These are phyloP conservation scores for Sus cebifrons DNA, from an alignment of 2,797 vertebrate species.

Conservation along the genomic window DNA sequence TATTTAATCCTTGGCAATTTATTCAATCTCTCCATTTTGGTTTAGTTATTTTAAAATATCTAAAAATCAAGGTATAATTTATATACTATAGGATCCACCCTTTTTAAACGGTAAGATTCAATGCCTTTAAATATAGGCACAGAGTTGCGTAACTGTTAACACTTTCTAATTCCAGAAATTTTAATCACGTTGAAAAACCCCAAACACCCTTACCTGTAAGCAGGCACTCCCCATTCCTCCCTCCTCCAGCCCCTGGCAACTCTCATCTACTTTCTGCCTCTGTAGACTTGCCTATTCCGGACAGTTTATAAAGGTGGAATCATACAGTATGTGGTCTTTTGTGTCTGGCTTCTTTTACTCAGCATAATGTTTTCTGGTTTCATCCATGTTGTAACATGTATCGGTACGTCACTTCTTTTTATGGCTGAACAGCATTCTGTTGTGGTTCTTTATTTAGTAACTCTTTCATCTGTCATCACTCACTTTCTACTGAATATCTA, in stretches of 20 bases:
- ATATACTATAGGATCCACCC: neutral
- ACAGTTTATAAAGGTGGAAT: conserved; percentile 15
- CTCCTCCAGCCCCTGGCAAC: neutral
- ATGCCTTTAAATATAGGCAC: neutral
- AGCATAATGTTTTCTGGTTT: neutral
- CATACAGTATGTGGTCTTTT: neutral
- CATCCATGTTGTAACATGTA: neutral
- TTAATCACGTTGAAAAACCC: neutral
- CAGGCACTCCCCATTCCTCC: neutral
- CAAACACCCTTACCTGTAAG: neutral
- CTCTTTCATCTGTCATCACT: neutral
- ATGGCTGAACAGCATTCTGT: neutral
- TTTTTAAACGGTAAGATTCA: neutral
- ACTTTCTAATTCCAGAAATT: neutral
- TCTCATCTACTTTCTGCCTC: neutral
- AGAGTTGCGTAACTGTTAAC: neutral
- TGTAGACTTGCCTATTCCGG: neutral
- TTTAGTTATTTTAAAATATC: conserved; percentile 34
- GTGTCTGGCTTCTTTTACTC: neutral
- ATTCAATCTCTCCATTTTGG: neutral
- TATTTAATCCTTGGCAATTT: neutral
- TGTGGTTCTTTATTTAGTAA: neutral
- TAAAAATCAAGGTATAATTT: neutral
- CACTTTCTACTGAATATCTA: neutral
- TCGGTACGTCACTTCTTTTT: neutral